Evolutionary conservation across 2,797 vertebrate genomes (phyloP).

Genomic region (Lagorchestes hirsutus): DNA sequence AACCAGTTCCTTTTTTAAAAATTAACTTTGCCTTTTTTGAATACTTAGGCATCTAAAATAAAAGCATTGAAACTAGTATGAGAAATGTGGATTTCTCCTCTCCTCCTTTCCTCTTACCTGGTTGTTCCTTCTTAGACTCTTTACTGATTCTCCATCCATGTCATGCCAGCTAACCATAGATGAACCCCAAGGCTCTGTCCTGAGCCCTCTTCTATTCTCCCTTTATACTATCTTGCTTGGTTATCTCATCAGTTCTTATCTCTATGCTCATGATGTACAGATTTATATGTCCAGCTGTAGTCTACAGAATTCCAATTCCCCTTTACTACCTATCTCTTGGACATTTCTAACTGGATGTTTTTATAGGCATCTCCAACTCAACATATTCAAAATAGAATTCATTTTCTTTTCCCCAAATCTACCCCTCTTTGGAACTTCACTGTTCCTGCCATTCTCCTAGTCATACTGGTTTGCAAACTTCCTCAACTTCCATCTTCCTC

Average conservation of each 20-base stretch:
- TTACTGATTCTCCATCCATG: neutral
- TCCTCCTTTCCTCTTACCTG: neutral
- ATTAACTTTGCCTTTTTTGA: neutral
- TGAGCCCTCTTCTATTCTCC: neutral
- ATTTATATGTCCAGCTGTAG: neutral
- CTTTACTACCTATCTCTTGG: neutral
- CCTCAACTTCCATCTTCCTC: too few relatives aligned
- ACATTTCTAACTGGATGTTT: neutral
- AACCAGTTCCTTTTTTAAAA: neutral
- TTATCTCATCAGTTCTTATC: neutral
- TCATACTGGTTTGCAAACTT: too few relatives aligned
- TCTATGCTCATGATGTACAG: neutral
- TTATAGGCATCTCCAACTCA: neutral
- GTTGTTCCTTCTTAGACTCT: neutral
- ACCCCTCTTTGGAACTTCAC: too few relatives aligned
- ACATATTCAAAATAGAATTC: neutral
- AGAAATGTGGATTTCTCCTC: neutral
- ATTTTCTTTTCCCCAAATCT: neutral
- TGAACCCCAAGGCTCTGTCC: neutral
- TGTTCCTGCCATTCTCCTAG: too few relatives aligned
- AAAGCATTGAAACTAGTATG: neutral
- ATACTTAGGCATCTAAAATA: neutral
- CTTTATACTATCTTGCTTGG: neutral
- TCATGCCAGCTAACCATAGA: neutral
- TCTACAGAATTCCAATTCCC: neutral